Base-by-base conservation (phyloP, 1,140 invertebrate genomes). In the Sitophilus oryzae region DNA sequence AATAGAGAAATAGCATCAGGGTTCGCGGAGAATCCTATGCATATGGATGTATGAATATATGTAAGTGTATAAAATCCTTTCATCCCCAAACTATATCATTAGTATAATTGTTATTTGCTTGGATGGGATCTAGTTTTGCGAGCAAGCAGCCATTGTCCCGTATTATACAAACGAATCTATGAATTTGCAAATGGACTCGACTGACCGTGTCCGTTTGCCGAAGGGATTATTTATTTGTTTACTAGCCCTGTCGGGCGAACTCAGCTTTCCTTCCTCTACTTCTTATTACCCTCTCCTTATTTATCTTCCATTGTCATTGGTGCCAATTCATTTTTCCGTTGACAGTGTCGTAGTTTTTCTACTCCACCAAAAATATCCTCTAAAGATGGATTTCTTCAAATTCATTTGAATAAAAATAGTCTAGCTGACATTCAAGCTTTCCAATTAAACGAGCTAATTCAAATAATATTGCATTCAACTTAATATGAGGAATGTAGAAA, bases 191-290 rank as follows among this genome's bases (percentile, higher is more conserved):
- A 57, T 57, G 49, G 48, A 52, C 43, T 57, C 55, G 48, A 57
- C 55, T 57, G 53, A 14, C 53, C 46, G 46, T 56, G 49, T 22
- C 11, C 53, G 53, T 40, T 54, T 43, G 47, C 53, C 47, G 48
- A 52, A 52, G 47, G 55, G 55, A 57, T 57, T 57, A 57, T 57
- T 57, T 57, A 57, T 57, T 51, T 57, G 55, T 57, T 57, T 57
- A 57, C 55, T 52, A n/a, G n/a, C n/a, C 23, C 51, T 46, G 41
- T 4, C 6, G n/a, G 48, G 18, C n/a, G 16, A 19, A 38, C 5
- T 9, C 40, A 23, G 36, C 47, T 42, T 37, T 57, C 48, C 40
- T 50, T 34, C 19, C 18, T 35, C 16, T 45, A 25, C 47, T 22
- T 57, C 55, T 57, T 57, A 57, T 57, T 50, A 51, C 47, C 48